phyloP scores from a whole-genome alignment of 2,888 invertebrate genomes.

The Entomobrya multifasciata region DNA sequence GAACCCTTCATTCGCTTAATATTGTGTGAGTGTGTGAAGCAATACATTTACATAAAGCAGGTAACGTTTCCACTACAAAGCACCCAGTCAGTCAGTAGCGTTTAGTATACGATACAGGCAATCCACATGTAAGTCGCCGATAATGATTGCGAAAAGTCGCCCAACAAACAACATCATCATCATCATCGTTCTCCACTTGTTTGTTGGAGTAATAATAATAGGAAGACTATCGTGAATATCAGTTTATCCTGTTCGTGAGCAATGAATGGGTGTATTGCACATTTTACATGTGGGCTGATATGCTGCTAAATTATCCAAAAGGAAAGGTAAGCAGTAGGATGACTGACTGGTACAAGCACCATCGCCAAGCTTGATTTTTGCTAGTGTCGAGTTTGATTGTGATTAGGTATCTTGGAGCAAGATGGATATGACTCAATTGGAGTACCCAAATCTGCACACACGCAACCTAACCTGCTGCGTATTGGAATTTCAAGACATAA shows the following conservation, averaged over 20 bases:
- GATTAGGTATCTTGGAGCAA: no score
- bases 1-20: constrained; percentile 69
- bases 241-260: neutral
- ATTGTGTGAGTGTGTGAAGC: neutral
- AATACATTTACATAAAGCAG: constrained; percentile 44
- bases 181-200: neutral
- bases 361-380: constrained; percentile 3
- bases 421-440: no score
- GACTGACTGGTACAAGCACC: no score
- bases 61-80: constrained; percentile 16
- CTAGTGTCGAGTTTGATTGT: neutral
- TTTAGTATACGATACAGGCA: neutral
- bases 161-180: constrained; percentile 39
- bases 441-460: no score
- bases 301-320: neutral
- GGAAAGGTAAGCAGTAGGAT: constrained; percentile 29
- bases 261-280: neutral
- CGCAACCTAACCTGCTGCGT: no score
- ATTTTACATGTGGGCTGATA: neutral
- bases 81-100: neutral
- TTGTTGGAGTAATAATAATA: constrained; percentile 34
- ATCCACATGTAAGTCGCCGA: neutral
- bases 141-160: neutral
- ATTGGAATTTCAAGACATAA: no score
- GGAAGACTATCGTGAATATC: neutral